Evolutionary conservation across 2,797 vertebrate genomes (phyloP).

Genomic region (Intellagama lesueurii): DNA sequence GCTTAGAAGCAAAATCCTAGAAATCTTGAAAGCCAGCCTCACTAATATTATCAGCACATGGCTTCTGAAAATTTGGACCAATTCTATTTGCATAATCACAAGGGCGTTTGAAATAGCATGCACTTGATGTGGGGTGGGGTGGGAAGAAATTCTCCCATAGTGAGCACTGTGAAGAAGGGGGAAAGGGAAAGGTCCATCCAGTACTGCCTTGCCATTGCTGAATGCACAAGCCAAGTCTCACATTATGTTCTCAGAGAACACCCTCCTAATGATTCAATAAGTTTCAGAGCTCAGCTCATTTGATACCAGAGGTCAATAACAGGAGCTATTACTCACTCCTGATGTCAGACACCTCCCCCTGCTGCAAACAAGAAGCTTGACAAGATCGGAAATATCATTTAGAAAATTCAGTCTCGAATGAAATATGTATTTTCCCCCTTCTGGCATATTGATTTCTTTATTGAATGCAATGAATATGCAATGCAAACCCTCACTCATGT

Average conservation of each 20-base stretch:
- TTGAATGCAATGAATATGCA: constrained; percentile 51
- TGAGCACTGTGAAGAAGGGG: not conserved
- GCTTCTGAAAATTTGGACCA: no score
- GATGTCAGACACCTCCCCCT: constrained; percentile 26
- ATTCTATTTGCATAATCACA: not conserved
- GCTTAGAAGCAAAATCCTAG: no score
- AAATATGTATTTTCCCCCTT: constrained; percentile 47
- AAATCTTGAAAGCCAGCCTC: not conserved
- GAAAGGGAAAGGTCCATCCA: not conserved
- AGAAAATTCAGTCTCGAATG: constrained; percentile 52
- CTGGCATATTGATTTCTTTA: constrained; percentile 53
- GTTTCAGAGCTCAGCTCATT: constrained; percentile 43
- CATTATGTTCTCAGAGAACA: constrained; percentile 29
- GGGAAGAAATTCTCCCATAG: not conserved
- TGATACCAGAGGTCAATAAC: constrained; percentile 53
- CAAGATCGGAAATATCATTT: constrained; percentile 39
- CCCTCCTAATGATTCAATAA: constrained; percentile 43
- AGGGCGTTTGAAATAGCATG: constrained; percentile 3
- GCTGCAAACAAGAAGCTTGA: constrained; percentile 29
- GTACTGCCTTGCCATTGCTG: constrained; percentile 29
- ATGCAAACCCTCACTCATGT: constrained; percentile 43
- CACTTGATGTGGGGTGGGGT: not conserved
- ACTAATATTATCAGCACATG: not conserved
- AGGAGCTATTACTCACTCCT: constrained; percentile 47
- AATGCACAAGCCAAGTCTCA: constrained; percentile 8